Percentiles rank a stretch among this genome's conserved stretches.
These are phyloP conservation scores for Drosophila sp. DNA, from an alignment of 1,140 invertebrate genomes.

Conservation along the genomic window DNA sequence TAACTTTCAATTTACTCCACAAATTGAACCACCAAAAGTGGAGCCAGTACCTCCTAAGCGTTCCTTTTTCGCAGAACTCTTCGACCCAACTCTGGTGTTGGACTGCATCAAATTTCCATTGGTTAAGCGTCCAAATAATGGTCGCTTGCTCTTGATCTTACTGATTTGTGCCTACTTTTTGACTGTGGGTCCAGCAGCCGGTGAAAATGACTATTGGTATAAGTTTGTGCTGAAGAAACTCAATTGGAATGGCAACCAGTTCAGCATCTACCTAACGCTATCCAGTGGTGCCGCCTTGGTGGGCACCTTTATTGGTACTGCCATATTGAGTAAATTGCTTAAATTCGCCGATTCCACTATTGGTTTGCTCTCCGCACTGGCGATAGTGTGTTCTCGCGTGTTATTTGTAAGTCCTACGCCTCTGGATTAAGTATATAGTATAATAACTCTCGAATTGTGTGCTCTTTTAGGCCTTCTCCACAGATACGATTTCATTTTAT, in stretches of 20 bases:
- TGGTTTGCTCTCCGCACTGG: constrained; percentile 70
- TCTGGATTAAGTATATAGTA: not conserved
- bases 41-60: constrained; percentile 40
- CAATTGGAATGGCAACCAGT: constrained; percentile 80
- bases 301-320: constrained; percentile 79
- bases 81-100: constrained; percentile 76
- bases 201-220: constrained; percentile 78
- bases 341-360: constrained; percentile 76
- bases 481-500: constrained; percentile 66
- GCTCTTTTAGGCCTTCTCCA: constrained; percentile 64
- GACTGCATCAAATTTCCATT: constrained; percentile 72
- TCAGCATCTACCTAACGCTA: constrained; percentile 70
- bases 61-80: constrained; percentile 66
- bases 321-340: constrained; percentile 74
- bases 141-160: constrained; percentile 65
- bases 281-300: constrained; percentile 56
- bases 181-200: constrained; percentile 67
- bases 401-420: constrained; percentile 61
- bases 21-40: constrained; percentile 56
- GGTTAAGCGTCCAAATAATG: constrained; percentile 70
- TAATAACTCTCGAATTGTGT: not conserved
- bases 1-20: constrained; percentile 65
- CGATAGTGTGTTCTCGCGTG: constrained; percentile 65
- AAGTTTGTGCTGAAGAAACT: constrained; percentile 73
- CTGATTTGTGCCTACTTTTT: constrained; percentile 73